Conservation (phyloP, 2,113 vertebrate species). For the Barnardius zonarius region DNA sequence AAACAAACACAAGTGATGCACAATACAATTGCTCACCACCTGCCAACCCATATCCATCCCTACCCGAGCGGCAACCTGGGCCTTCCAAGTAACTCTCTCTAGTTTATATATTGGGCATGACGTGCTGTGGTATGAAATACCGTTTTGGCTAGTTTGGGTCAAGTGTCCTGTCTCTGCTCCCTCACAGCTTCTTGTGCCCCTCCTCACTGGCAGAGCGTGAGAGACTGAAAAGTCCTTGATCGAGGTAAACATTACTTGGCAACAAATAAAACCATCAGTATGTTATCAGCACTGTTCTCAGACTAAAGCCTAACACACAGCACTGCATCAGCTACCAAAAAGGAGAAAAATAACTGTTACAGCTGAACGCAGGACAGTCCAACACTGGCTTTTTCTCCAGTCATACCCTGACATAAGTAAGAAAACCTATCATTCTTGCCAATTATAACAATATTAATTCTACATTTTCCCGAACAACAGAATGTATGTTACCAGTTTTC, state of each 20-base stretch:
- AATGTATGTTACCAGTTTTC: background rate
- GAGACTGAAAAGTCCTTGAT: background rate
- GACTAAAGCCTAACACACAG: background rate
- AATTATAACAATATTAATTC: background rate
- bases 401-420: background rate
- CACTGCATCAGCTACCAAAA: background rate
- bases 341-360: background rate
- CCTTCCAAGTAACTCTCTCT: background rate
- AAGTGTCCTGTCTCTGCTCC: background rate
- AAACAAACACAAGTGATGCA: background rate
- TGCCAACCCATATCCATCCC: background rate
- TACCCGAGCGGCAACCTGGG: background rate
- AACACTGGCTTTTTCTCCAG: background rate
- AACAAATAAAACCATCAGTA: background rate
- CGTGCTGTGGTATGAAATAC: background rate
- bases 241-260: background rate
- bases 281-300: background rate
- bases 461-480: background rate
- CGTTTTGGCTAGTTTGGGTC: background rate
- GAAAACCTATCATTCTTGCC: background rate
- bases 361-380: background rate
- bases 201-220: background rate
- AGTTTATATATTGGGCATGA: background rate
- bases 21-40: background rate
- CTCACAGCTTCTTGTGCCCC: background rate